A percentile compares a stretch with the other conserved stretches of the same genome.
phyloP scores from a whole-genome alignment of 2,888 invertebrate genomes.

The Caenorhabditis sp. region DNA sequence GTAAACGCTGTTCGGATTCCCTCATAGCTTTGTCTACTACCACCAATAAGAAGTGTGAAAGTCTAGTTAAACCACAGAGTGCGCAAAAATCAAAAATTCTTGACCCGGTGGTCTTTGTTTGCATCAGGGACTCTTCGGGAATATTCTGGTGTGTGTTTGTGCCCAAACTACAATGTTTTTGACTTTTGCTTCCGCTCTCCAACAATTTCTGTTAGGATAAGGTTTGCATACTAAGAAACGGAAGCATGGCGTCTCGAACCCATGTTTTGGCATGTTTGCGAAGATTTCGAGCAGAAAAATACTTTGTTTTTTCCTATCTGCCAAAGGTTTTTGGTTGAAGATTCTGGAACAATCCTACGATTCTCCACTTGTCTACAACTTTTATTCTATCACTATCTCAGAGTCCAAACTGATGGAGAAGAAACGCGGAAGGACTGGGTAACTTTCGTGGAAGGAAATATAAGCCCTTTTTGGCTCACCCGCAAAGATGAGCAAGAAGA shows the following conservation, averaged over 20 bases:
- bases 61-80: background rate
- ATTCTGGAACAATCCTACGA: constrained; percentile 32
- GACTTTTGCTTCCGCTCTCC: constrained; percentile 26
- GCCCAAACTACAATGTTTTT: constrained; percentile 24
- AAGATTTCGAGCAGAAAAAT: constrained; percentile 49
- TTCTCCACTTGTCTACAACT: background rate
- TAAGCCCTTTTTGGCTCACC: constrained; percentile 14
- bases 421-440: background rate
- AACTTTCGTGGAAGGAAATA: constrained; percentile 17
- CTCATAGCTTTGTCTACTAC: too few species aligned
- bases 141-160: constrained; percentile 9
- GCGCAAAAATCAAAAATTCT: constrained; percentile 32
- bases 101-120: constrained; percentile 21
- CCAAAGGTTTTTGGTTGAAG: constrained; percentile 25
- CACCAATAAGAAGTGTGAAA: too few species aligned
- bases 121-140: constrained; percentile 22
- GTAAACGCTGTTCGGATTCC: too few species aligned
- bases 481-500: constrained; percentile 35
- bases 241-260: constrained; percentile 5
- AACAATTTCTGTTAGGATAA: constrained; percentile 27
- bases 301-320: constrained; percentile 51
- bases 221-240: constrained; percentile 10
- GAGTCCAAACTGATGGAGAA: too few species aligned
- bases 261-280: constrained; percentile 41
- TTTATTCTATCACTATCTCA: too few species aligned